Base-by-base conservation (phyloP, 2,113 vertebrate genomes). In the Stigmatopora nigra region DNA sequence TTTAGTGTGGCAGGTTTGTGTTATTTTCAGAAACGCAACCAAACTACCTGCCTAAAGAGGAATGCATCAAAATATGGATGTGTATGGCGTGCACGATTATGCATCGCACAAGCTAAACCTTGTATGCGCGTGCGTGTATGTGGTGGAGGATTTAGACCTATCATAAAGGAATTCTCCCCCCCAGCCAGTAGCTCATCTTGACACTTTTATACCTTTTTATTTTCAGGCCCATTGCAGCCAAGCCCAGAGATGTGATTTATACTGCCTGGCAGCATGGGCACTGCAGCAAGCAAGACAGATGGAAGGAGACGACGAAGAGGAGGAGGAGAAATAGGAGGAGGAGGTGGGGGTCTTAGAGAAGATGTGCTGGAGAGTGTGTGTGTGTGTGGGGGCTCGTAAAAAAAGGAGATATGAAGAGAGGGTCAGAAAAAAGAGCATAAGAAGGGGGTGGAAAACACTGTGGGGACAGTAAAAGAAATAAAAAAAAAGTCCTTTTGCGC, bases 181-280 rank as follows among this genome's bases (percentile, higher is more conserved):
- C 80, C 74, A 82, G 84, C 82, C 85, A 70, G 86, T 89, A 89
- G 83, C 88, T 89, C 88, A 89, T 89, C 82, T 80, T 78, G 88
- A 89, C 88, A 89, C 81, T 85, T 89, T 89, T 89, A 89, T 88
- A 82, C 85, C 84, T 88, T 89, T 89, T 89, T 89, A 89, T 88
- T 89, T 88, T 88, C 86, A 88, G 86, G 86, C 86, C 87, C 86
- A 88, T 84, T 88, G 86, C 87, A 88, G 84, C 84, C 81, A 79
- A 86, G 79, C 83, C 82, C 75, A 71, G 85, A 88, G 85, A 86
- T 85, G 85, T 89, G 88, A 88, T 89, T 89, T 89, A 89, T 87
- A 81, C 81, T 85, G 83, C 78, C 86, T 89, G 88, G 88, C 88
- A 89, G 87, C 86, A 81, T 78, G 83, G 87, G 86, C 86, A 88